These are phyloP conservation scores for Cheiracanthium punctorium DNA, from an alignment of 2,888 invertebrate genomes.

Conservation along the genomic window DNA sequence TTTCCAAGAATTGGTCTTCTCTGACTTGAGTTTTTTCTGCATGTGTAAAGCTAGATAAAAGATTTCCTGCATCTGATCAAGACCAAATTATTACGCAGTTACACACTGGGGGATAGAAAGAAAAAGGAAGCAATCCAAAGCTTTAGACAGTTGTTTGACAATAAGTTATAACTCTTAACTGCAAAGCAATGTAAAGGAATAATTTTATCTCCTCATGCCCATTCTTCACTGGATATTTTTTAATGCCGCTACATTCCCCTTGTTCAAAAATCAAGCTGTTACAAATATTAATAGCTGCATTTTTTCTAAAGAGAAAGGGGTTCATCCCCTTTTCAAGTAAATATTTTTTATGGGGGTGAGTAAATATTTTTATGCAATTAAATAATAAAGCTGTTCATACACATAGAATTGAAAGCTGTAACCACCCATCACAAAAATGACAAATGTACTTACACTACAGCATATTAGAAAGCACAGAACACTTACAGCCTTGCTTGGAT, in stretches of 20 bases:
- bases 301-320: constrained; percentile 21
- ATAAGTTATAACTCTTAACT: not conserved
- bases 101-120: not conserved
- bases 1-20: not conserved
- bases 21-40: not conserved
- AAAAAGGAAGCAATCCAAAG: not conserved
- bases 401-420: no score
- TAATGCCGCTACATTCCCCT: constrained; percentile 52
- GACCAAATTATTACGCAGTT: not conserved
- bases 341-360: no score
- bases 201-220: not conserved
- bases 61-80: not conserved
- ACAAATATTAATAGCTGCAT: not conserved
- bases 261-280: constrained; percentile 24
- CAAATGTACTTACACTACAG: no score
- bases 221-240: not conserved
- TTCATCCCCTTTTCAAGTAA: constrained; percentile 47
- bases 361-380: no score
- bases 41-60: not conserved
- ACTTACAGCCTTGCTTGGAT: no score
- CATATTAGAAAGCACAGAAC: no score
- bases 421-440: no score
- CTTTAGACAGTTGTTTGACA: not conserved
- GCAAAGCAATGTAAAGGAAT: not conserved
- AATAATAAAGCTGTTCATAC: not conserved